Evolutionary conservation across 2,797 vertebrate species (phyloP), one percentile per base, ranked within the genome.

Genomic region (Pipistrellus pipistrellus): DNA sequence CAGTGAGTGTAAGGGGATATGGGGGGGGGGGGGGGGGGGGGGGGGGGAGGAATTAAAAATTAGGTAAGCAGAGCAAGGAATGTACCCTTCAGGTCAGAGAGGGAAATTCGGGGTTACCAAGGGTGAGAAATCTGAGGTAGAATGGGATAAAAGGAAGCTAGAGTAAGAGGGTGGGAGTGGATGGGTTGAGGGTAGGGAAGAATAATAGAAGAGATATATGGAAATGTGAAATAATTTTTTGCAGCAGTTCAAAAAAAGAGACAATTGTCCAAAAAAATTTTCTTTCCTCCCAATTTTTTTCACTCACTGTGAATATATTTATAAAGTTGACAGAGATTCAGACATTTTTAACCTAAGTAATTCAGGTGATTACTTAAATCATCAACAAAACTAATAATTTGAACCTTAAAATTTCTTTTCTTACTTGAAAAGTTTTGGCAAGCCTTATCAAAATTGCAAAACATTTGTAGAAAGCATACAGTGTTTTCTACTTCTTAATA

Each of bases 361-460:
- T 41, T 41, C 27, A 41, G 38, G 30, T 25, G 18, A 44, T 59
- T 51, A n/a, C 32, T 82, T 94, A 32, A 92, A 77, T 46, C 35
- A 10, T 57, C 18, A 64, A 15, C 14, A 51, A 82, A 88, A 86
- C 12, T 25, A 78, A 95, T 86, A 77, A 35, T 48, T 17, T 68
- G 21, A 81, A 84, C 15, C 84, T 59, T 59, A 23, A 10, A 48
- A 82, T 77, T 59, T 8, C 7, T 82, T 88, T 62, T 8, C 77
- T 90, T 18, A 89, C 18, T 81, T 80, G 48, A 80, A 77, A 88
- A 88, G 23, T 35, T 94, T 88, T 85, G 46, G 32, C 18, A 85
- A 90, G 17, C 7, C 55, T 93, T 86, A 85, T 48, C 44, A 53
- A 75, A 72, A 35, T 35, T 30, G 66, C 20, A 85, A 46, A 66